phyloP scores from a whole-genome alignment of 2,888 invertebrate species.

The Hypolimnas misippus region DNA sequence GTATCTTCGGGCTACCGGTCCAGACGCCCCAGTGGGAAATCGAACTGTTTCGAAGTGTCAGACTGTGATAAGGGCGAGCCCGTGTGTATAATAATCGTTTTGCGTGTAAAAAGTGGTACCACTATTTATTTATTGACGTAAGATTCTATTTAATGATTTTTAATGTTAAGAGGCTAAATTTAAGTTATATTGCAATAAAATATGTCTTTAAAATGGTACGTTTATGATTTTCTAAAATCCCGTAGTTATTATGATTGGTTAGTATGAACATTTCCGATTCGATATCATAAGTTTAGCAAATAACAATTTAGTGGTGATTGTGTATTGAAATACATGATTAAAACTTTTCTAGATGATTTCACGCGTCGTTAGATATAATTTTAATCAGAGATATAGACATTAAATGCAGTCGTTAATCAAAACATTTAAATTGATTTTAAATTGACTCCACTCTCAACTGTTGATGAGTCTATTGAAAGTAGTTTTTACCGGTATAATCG shows the following conservation, averaged over 20 bases:
- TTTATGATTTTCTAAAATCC: constrained; percentile 42
- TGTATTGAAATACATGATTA: not conserved
- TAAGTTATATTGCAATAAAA: constrained; percentile 74
- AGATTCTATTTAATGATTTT: constrained; percentile 75
- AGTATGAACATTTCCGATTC: not conserved
- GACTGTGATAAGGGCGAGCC: constrained; percentile 70
- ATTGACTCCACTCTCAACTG: not conserved
- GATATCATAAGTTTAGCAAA: not conserved
- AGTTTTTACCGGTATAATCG: not conserved
- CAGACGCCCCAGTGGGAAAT: constrained; percentile 10
- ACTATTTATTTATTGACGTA: constrained; percentile 80
- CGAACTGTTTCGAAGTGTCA: constrained; percentile 41
- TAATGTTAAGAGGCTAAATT: constrained; percentile 70
- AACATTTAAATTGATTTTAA: not conserved
- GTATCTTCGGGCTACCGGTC: constrained; percentile 33
- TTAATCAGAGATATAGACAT: not conserved
- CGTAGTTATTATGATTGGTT: not conserved
- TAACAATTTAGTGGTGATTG: not conserved
- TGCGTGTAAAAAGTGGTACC: constrained; percentile 70
- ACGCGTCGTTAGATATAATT: constrained; percentile 2
- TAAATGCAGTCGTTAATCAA: constrained; percentile 1
- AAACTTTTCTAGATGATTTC: not conserved
- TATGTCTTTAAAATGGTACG: constrained; percentile 52
- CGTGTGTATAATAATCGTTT: constrained; percentile 61
- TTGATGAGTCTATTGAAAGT: not conserved